Base-by-base conservation (phyloP, 2,888 invertebrate genomes). In the Drosophila acutilabella region DNA sequence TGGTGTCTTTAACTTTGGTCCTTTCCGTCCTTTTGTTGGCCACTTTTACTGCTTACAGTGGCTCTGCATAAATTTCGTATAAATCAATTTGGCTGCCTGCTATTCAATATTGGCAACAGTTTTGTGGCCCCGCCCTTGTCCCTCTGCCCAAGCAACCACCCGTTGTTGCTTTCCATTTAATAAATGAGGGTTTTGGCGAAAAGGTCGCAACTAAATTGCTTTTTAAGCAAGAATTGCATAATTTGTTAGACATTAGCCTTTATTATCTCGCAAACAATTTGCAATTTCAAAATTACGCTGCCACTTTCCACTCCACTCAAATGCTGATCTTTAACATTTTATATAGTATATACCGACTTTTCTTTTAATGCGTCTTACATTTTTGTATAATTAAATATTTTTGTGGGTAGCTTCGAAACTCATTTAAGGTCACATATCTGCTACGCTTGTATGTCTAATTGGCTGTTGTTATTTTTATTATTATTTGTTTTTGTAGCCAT, bases 61-160 rank as follows among this genome's bases (percentile, higher is more conserved):
- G 62, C 65, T 74, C 69, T 79, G 82, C 84, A 88, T 88, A 83
- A 86, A 84, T 89, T 88, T 82, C 74, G 56, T 71, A 78, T 86
- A 88, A 86, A 88, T 86, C 86, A 88, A 86, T 80, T 85, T 71
- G 52, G 41, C 42, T 47, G 58, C 45, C 53, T 62, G 70, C 64
- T 30, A 56, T 65, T 66, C 61, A 62, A 80, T 80, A 80, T 64
- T 61, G 58, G 64, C 65, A 65, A 56, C 45, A 61, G n/a, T 30
- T 23, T n/a, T 2, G 20, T 20, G 20, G 20, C 4, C 20, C 20
- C 20, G 0, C 20, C 20, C 18, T 36, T 36, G 11, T 13, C 18
- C 16, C 20, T 0, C 11, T 1, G 44, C 20, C 20, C 2, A 20
- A 4, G 6, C 7, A 6, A 26, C 6, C 26, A 7, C 26, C 1